These are phyloP conservation scores for Percopsis omiscomaycus DNA, from an alignment of 2,797 vertebrate genomes.

Conservation along the genomic window DNA sequence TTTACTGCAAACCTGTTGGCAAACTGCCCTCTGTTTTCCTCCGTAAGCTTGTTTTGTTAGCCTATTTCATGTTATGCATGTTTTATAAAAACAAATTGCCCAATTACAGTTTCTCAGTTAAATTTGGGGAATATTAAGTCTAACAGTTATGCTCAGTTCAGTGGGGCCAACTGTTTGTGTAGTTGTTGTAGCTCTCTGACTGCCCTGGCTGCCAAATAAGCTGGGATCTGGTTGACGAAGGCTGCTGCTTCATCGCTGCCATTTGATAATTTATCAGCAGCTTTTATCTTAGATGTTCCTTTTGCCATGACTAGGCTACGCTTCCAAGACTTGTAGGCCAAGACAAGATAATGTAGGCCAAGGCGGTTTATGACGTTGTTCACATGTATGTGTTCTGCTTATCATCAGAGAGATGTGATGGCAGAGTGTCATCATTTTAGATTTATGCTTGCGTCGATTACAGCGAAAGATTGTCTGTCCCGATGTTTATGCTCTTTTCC, in stretches of 20 bases:
- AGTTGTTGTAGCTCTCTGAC: slow-evolving; percentile 71
- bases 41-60: slow-evolving; percentile 35
- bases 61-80: slow-evolving; percentile 15
- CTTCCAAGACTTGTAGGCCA: slow-evolving; percentile 30
- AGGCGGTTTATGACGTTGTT: slow-evolving; percentile 34
- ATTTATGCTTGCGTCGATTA: slow-evolving; percentile 30
- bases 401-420: slow-evolving; percentile 51
- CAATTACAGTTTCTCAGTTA: slow-evolving; percentile 17
- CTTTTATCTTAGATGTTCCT: slow-evolving; percentile 52
- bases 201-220: slow-evolving; percentile 69
- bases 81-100: no score
- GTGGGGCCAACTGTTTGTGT: slow-evolving; percentile 68
- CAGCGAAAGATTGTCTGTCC: slow-evolving; percentile 5
- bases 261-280: slow-evolving; percentile 68
- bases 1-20: slow-evolving; percentile 27
- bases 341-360: slow-evolving; percentile 33
- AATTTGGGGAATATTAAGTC: slow-evolving; percentile 55
- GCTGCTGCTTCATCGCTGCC: slow-evolving; percentile 58
- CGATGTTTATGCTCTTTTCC: slow-evolving; percentile 2
- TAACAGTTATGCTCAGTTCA: slow-evolving; percentile 57
- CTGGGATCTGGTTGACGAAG: slow-evolving; percentile 69
- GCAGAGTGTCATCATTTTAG: slow-evolving; percentile 30
- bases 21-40: slow-evolving; percentile 70
- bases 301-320: slow-evolving; percentile 37
- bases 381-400: slow-evolving; percentile 18